Evolutionary conservation across 2,113 vertebrate genomes (phyloP), one percentile per base, ranked within the genome.

Genomic region (Ornithorhynchus anatinus): DNA sequence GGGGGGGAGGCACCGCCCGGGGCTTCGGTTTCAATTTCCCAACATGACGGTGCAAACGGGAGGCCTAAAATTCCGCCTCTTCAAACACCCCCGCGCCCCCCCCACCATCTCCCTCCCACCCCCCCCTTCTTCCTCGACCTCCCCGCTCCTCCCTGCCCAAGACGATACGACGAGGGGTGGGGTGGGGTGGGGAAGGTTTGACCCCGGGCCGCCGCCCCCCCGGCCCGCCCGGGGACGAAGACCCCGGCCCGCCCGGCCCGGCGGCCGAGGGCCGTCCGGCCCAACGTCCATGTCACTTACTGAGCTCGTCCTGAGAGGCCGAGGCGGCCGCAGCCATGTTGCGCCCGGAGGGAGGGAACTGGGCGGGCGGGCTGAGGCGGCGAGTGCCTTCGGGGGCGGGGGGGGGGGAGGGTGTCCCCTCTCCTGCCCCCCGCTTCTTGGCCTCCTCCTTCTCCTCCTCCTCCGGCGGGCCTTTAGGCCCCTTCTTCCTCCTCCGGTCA

Each of bases 321-420:
- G 84, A 79, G 75, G 83, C 86, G 50, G 90, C 88, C 70, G 91
- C 89, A 79, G 91, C 92, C 92, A 93, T 93, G 82, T 92, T 92
- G 85, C 70, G 61, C 91, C 78, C 69, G 3, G 60, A 47, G 79
- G 39, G 78, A 69, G 7, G 45, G 12, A 56, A 56, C 29, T 53
- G 69, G 29, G 64, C 59, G 6, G 58, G 60, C 57, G 65, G 57
- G 47, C 71, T 31, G 68, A 44, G 20, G 75, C 43, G 53, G 44
- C 29, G 69, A 51, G 54, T 5, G 64, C 58, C 3, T 65, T 56
- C 35, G 44, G 39, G n/a, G 35, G 11, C 2, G 23, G 15, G 17
- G 36, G 14, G 14, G 36, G 36, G 69, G 13, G 64, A 37, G 74
- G 54, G 60, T 65, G 72, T 59, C 62, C 3, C 54, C 40, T 25